Base-by-base conservation (phyloP, 2,888 invertebrate species). In the Callimorpha dominula region DNA sequence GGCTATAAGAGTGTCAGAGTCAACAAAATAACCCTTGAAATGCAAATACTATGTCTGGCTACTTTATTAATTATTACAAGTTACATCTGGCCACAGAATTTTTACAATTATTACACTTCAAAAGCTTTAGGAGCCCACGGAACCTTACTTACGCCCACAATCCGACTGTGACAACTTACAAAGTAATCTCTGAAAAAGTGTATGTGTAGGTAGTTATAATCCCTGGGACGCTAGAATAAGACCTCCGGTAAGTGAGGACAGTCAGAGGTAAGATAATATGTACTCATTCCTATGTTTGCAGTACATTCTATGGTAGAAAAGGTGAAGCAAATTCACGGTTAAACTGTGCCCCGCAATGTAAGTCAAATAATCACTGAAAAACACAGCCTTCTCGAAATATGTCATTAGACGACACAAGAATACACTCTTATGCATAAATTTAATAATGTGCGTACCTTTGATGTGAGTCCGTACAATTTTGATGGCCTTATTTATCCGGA, bases 391-490 rank as follows among this genome's bases (percentile, higher is more conserved):
- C 60, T 73, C 67, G 72, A 74, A 71, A 69, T 65, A 66, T 73
- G 73, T 81, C 79, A 80, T 82, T 81, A 83, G 64, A 77, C 70
- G 77, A 64, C 77, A 80, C 73, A 75, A 77, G 79, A 75, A 76
- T 79, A 84, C 73, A 77, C 77, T 78, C 74, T 79, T 80, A 75
- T 81, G 82, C 84, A 84, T 86, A 82, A 85, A 84, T 85, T 83
- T 81, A 81, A 81, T 82, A 83, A 81, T 76, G 76, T 73, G 67
- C 20, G 68, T 71, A 73, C 80, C 84, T 88, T 87, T 88, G 85
- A 87, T 84, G 79, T 80, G 79, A 78, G 73, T 65, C 66, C 65
- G 79, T 78, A 81, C 72, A 78, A 78, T 79, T 78, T 82, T 72
- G 79, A 81, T 72, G 77, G 75, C 64, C 68, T 78, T 84, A 82